Conservation (phyloP, 2,888 invertebrate genomes). For the Hoplodrina blanda region DNA sequence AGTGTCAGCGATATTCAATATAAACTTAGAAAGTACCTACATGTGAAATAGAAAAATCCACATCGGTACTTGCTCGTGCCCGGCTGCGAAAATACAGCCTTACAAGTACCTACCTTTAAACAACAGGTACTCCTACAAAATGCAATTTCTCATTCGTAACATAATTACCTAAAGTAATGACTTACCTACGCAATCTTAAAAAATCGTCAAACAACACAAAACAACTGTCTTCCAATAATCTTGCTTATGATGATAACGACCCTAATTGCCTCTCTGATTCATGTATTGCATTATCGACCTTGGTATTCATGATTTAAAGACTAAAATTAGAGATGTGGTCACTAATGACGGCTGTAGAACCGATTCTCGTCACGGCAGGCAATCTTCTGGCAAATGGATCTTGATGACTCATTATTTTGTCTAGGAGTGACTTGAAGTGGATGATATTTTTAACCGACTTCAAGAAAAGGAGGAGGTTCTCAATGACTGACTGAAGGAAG, state of each 20-base stretch:
- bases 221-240: constrained; percentile 54
- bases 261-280: constrained; percentile 57
- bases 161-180: constrained; percentile 34
- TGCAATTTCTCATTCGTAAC: constrained; percentile 37
- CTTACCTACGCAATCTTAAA: constrained; percentile 42
- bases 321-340: constrained; percentile 49
- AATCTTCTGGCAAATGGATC: constrained; percentile 63
- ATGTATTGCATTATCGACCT: constrained; percentile 47
- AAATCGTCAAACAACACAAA: constrained; percentile 48
- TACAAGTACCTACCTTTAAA: too few relatives aligned
- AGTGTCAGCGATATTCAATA: too few relatives aligned
- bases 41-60: too few relatives aligned
- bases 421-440: constrained; percentile 23
- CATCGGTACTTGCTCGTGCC: too few relatives aligned
- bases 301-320: constrained; percentile 36
- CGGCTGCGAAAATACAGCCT: too few relatives aligned
- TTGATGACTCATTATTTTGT: constrained; percentile 64
- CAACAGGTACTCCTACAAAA: too few relatives aligned
- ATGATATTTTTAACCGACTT: constrained; percentile 2
- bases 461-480: too few relatives aligned
- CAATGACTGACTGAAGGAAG: too few relatives aligned
- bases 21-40: too few relatives aligned
- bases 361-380: constrained; percentile 64
- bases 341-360: constrained; percentile 64
- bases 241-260: constrained; percentile 63